Percentiles rank a stretch among this genome's conserved stretches.
phyloP scores from a whole-genome alignment of 2,888 invertebrate species.

The Endotricha flammealis region DNA sequence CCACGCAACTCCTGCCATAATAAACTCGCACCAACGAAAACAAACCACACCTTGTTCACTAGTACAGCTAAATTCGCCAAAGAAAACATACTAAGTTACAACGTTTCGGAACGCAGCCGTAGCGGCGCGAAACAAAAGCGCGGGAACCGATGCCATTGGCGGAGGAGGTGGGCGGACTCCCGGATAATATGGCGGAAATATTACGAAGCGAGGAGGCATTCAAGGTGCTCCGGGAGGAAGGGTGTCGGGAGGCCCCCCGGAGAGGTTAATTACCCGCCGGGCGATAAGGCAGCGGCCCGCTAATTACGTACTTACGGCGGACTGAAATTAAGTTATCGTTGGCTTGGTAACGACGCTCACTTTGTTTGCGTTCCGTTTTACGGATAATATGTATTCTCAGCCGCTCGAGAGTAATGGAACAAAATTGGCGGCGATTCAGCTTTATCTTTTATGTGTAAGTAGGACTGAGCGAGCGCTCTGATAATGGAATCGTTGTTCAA shows the following conservation, averaged over 20 bases:
- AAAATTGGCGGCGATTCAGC: slow-evolving; percentile 71
- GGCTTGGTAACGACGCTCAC: slow-evolving; percentile 72
- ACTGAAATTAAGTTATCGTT: slow-evolving; percentile 78
- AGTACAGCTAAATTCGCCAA: slow-evolving; percentile 72
- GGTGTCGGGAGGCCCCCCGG: slow-evolving; percentile 41
- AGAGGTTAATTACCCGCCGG: slow-evolving; percentile 77
- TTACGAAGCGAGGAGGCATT: slow-evolving; percentile 69
- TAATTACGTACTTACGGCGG: slow-evolving; percentile 78
- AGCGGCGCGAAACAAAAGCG: slow-evolving; percentile 74
- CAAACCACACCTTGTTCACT: slow-evolving; percentile 60
- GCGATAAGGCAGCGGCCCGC: slow-evolving; percentile 78
- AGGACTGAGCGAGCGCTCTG: slow-evolving; percentile 40
- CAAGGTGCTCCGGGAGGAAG: slow-evolving; percentile 60
- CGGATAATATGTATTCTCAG: slow-evolving; percentile 70
- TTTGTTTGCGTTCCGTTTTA: slow-evolving; percentile 77
- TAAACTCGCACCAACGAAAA: slow-evolving; percentile 66
- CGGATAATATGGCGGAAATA: slow-evolving; percentile 77
- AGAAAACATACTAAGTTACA: slow-evolving; percentile 67
- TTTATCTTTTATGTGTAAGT: slow-evolving; percentile 66
- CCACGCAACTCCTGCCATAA: slow-evolving; percentile 46
- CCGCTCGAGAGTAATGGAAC: slow-evolving; percentile 69
- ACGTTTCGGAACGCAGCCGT: slow-evolving; percentile 67
- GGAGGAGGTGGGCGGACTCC: slow-evolving; percentile 73
- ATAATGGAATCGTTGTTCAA: slow-evolving; percentile 72
- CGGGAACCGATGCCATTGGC: slow-evolving; percentile 71